phyloP scores from a whole-genome alignment of 2,797 vertebrate species.

The Hirundo rustica region DNA sequence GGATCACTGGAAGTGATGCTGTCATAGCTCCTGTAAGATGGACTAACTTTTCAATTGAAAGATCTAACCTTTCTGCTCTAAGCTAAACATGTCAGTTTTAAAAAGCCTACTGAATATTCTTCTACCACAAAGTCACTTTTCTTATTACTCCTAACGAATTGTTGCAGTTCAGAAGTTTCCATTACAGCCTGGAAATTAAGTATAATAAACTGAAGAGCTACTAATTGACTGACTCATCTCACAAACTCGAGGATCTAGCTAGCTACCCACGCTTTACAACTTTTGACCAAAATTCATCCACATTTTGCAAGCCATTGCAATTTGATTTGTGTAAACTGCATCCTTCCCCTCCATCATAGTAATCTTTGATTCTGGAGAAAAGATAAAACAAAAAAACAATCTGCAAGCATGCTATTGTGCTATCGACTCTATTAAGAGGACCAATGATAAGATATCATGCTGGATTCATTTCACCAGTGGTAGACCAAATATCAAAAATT shows the following conservation, averaged over 20 bases:
- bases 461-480: conserved; percentile 10
- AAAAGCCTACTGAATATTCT: conserved; percentile 43
- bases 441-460: conserved; percentile 58
- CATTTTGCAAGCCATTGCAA: conserved; percentile 50
- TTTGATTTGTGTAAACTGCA: conserved; percentile 59
- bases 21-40: background rate
- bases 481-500: conserved; percentile 78
- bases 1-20: background rate
- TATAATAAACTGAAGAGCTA: conserved; percentile 72
- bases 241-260: conserved; percentile 27
- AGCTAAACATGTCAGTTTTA: background rate
- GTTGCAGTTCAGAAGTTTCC: conserved; percentile 72
- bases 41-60: background rate
- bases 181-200: conserved; percentile 72
- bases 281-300: conserved; percentile 53
- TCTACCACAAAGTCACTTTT: conserved; percentile 40
- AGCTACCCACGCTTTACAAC: conserved; percentile 45
- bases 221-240: conserved; percentile 68
- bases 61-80: background rate
- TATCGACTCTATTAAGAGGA: conserved; percentile 31
- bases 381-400: conserved; percentile 5
- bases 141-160: conserved; percentile 62
- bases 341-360: conserved; percentile 7
- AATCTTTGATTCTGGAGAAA: conserved; percentile 40
- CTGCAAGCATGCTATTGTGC: background rate